Evolutionary conservation across 2,888 invertebrate species (phyloP), one percentile per base, ranked within the genome.

Genomic region (Cloeon dipterum): DNA sequence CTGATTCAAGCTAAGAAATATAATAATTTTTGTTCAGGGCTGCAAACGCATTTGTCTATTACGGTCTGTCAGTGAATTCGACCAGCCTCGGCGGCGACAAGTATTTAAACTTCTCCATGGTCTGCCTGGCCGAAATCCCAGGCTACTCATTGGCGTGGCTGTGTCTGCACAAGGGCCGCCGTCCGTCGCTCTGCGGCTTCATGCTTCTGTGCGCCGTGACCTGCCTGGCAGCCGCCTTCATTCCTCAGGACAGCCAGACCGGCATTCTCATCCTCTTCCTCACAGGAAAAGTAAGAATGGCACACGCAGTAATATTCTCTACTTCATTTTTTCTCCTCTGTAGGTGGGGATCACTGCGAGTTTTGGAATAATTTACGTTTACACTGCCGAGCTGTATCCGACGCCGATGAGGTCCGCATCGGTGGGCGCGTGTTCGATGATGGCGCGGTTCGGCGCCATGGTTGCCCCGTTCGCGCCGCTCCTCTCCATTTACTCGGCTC

Each of bases 271-370:
- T 32, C 23, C 8, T 23, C 8, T 23, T 23, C 8, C 8, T 35
- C 11, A 20, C 35, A 20, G 20, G 7, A 4, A 32, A 14, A 5
- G 11, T 32, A 32, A 29, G 29, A 29, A 29, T 8, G 16, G 5
- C 5, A 8, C 8, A 10, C 21, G 21, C 8, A 21, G 21, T 21
- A 21, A 10, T 10, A 8, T 21, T 21, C 21, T 21, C 8, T 8
- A 5, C 8, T 21, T 5, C 7, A 10, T 21, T 32, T 20, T 38
- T 37, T 38, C n/a, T 37, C 11, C 26, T 29, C 13, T 32, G 34
- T 73, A 74, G 51, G 52, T 71, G 40, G 68, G 66, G 8, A 65
- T 72, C 32, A 70, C 72, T 2, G 63, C 68, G 3, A 63, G 70
- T 1, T 72, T 72, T 52, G 65, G 67, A 0, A 59, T 69, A 4